Evolutionary conservation across 2,888 invertebrate genomes (phyloP).

Genomic region (Aethes cnicana): DNA sequence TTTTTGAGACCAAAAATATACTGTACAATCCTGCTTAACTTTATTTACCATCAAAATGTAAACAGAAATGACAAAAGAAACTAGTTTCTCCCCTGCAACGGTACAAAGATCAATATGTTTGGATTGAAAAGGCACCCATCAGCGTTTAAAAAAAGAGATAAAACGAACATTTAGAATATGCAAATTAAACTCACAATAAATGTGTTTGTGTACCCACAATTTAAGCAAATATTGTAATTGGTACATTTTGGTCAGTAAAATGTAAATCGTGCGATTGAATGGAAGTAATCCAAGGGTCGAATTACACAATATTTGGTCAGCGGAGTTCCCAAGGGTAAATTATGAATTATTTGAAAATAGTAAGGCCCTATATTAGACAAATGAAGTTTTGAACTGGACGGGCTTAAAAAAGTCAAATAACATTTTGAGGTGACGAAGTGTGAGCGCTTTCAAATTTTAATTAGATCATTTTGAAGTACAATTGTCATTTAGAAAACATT

Average conservation of each 20-base stretch:
- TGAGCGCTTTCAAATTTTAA: no score
- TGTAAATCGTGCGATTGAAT: slow-evolving; percentile 16
- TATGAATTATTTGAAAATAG: background rate
- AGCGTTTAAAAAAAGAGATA: slow-evolving; percentile 18
- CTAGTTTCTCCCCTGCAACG: no score
- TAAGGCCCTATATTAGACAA: no score
- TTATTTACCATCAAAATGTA: no score
- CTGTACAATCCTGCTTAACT: no score
- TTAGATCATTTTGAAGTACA: no score
- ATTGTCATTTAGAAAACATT: no score
- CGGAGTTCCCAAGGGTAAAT: slow-evolving; percentile 21
- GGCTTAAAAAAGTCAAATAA: no score
- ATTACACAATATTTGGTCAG: slow-evolving; percentile 25
- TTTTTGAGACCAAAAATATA: no score
- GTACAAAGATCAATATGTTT: slow-evolving; percentile 37
- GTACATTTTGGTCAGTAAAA: slow-evolving; percentile 6
- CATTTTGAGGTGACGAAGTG: no score
- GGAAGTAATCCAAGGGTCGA: slow-evolving; percentile 10
- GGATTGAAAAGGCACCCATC: slow-evolving; percentile 11
- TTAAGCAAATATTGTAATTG: background rate
- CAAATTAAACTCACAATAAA: slow-evolving; percentile 14
- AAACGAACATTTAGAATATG: slow-evolving; percentile 29
- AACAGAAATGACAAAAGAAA: no score
- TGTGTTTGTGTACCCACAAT: background rate
- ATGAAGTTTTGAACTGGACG: no score